phyloP scores from a whole-genome alignment of 2,888 invertebrate genomes.

The Leptogaster cylindrica region DNA sequence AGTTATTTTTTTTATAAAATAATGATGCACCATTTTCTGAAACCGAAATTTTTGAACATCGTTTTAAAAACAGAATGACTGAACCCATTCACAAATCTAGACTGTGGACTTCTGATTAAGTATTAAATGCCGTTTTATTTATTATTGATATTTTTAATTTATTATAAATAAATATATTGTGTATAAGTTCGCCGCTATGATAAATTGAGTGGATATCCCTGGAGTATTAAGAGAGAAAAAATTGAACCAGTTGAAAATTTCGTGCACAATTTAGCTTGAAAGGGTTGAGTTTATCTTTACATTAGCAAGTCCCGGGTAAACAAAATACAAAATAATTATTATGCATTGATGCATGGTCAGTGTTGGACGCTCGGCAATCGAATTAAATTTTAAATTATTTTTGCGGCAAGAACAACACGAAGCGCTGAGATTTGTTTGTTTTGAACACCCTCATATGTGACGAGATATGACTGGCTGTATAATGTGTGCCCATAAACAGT shows the following conservation, averaged over 20 bases:
- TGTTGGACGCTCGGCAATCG: neutral
- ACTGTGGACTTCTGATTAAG: too few species aligned
- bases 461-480: constrained; percentile 1
- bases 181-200: neutral
- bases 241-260: neutral
- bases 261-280: constrained; percentile 12
- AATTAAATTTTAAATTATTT: constrained; percentile 40
- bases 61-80: too few species aligned
- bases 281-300: constrained; percentile 27
- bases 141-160: neutral
- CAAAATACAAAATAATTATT: constrained; percentile 32
- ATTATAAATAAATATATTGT: neutral
- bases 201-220: neutral
- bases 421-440: constrained; percentile 26
- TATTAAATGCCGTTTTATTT: neutral
- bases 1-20: too few species aligned
- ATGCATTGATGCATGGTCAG: constrained; percentile 13
- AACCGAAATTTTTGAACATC: too few species aligned
- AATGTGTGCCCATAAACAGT: neutral
- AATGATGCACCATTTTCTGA: too few species aligned
- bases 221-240: constrained; percentile 3
- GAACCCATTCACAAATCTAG: too few species aligned
- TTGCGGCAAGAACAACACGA: constrained; percentile 32
- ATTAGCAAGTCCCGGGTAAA: constrained; percentile 19
- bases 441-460: neutral